Evolutionary conservation across 1,140 invertebrate species (phyloP).

Genomic region (Aradophagus sp.): DNA sequence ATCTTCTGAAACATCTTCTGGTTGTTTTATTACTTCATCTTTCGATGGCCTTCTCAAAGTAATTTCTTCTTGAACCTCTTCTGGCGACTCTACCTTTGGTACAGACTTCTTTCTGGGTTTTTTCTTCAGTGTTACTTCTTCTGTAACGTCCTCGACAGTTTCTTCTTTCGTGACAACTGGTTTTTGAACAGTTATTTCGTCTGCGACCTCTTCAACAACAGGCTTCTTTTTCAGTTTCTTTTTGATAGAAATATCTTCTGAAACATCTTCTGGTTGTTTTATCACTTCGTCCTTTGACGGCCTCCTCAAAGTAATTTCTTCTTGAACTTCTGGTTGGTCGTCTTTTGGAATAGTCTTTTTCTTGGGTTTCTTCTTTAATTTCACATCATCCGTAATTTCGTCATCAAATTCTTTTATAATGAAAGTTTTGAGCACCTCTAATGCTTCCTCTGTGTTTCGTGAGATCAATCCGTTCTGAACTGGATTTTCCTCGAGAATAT

Average conservation of each 20-base stretch:
- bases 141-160: too few relatives aligned
- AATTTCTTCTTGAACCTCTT: slow-evolving; percentile 61
- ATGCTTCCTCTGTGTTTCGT: slow-evolving; percentile 81
- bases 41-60: slow-evolving; percentile 58
- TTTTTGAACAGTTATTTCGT: too few relatives aligned
- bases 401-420: slow-evolving; percentile 73
- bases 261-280: too few relatives aligned
- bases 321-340: slow-evolving; percentile 53
- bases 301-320: slow-evolving; percentile 52
- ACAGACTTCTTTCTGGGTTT: too few relatives aligned
- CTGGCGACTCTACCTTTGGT: slow-evolving; percentile 73
- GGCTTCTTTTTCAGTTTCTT: too few relatives aligned
- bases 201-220: too few relatives aligned
- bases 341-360: slow-evolving; percentile 67
- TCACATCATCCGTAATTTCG: slow-evolving; percentile 73
- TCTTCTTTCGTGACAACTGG: too few relatives aligned
- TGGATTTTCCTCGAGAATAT: too few relatives aligned
- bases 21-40: too few relatives aligned
- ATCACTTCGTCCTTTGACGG: slow-evolving; percentile 62
- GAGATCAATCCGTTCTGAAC: slow-evolving; percentile 80
- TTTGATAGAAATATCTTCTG: too few relatives aligned
- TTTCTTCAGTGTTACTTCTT: too few relatives aligned
- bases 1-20: background rate
- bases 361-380: slow-evolving; percentile 66
- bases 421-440: slow-evolving; percentile 77